A percentile compares a stretch with the other conserved stretches of the same genome.
These are phyloP conservation scores for Rhamnusium bicolor DNA, from an alignment of 2,888 invertebrate species.

Conservation along the genomic window DNA sequence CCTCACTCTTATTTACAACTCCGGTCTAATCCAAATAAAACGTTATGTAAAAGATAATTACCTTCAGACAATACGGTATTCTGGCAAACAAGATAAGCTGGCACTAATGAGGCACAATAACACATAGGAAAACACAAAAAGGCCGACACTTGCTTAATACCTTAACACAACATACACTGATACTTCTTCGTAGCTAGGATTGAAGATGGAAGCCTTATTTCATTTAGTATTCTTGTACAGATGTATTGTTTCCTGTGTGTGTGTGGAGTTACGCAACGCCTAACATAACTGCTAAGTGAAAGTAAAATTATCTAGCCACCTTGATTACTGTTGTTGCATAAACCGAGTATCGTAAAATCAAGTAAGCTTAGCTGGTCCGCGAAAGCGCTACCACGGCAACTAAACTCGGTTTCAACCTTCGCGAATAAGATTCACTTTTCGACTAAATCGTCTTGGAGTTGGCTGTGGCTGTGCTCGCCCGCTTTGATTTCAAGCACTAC, in stretches of 20 bases:
- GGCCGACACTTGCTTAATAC: constrained; percentile 18
- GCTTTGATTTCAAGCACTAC: constrained; percentile 6
- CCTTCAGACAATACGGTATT: constrained; percentile 29
- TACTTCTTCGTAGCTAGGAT: background rate
- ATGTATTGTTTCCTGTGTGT: constrained; percentile 32
- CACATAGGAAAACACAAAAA: constrained; percentile 9
- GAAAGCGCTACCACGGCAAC: constrained; percentile 37
- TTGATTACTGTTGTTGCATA: constrained; percentile 63
- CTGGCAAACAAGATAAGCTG: background rate
- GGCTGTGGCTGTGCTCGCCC: constrained; percentile 14
- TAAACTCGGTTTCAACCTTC: constrained; percentile 21
- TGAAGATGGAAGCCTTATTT: constrained; percentile 13
- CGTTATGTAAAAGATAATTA: constrained; percentile 16
- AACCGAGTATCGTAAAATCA: constrained; percentile 47
- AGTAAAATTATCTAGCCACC: constrained; percentile 60
- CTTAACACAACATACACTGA: constrained; percentile 12
- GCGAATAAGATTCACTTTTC: constrained; percentile 49
- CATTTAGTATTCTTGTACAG: constrained; percentile 39
- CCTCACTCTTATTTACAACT: background rate
- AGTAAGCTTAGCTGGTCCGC: constrained; percentile 35
- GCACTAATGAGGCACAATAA: constrained; percentile 11
- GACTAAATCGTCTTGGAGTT: constrained; percentile 39
- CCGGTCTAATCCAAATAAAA: constrained; percentile 20
- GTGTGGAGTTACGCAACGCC: constrained; percentile 57
- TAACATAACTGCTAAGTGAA: constrained; percentile 63